phyloP scores from a whole-genome alignment of 2,797 vertebrate genomes.

The Steatocranus sp. region DNA sequence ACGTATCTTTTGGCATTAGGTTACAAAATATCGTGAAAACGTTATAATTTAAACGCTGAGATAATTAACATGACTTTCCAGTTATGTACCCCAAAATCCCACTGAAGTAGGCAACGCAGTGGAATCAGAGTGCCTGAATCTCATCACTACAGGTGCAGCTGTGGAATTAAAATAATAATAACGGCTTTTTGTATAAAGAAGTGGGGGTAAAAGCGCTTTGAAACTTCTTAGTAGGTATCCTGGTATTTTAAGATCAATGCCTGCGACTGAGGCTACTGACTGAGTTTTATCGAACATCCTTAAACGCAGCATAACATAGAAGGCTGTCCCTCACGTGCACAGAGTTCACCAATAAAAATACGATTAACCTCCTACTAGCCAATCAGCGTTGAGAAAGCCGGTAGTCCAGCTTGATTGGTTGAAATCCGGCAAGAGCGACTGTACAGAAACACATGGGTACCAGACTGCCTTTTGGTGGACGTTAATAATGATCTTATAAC shows the following conservation, averaged over 20 bases:
- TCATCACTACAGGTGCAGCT: neutral
- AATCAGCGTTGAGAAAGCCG: constrained; percentile 16
- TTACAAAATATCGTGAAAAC: neutral
- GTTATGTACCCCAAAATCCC: neutral
- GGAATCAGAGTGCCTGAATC: neutral
- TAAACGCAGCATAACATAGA: constrained; percentile 4
- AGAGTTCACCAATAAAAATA: neutral
- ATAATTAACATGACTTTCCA: neutral
- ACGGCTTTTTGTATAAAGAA: neutral
- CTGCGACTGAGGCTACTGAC: neutral
- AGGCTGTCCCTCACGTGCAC: neutral
- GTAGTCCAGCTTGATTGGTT: constrained; percentile 22
- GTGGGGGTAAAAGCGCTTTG: neutral
- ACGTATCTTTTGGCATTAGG: neutral
- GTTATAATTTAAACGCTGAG: neutral
- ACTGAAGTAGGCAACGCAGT: neutral
- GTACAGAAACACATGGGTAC: constrained; percentile 26
- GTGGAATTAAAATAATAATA: neutral
- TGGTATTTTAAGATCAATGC: neutral
- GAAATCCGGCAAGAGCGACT: neutral
- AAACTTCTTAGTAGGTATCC: neutral
- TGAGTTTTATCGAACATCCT: neutral
- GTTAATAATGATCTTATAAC: neutral
- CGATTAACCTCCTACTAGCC: neutral
- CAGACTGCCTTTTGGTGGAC: fast-evolving